phyloP scores from a whole-genome alignment of 1,140 invertebrate species.

The Dendrolimus punctatus region DNA sequence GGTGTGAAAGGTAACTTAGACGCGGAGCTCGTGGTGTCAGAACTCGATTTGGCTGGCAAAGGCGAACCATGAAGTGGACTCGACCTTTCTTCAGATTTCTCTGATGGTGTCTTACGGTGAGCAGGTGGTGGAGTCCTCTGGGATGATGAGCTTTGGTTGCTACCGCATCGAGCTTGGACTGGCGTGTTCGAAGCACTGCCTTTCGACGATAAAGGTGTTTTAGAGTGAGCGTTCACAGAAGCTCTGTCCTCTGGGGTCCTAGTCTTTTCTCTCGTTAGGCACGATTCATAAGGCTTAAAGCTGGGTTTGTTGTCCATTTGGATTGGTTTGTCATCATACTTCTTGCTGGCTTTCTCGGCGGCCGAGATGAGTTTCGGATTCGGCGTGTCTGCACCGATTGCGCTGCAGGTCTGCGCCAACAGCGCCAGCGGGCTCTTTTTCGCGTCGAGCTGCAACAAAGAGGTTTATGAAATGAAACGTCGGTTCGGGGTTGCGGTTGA shows the following conservation, averaged over 20 bases:
- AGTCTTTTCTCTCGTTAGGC: constrained; percentile 74
- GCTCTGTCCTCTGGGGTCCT: constrained; percentile 73
- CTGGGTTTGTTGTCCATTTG: constrained; percentile 75
- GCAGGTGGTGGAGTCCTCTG: constrained; percentile 70
- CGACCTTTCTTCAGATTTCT: constrained; percentile 65
- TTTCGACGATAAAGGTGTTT: constrained; percentile 71
- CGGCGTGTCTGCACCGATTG: constrained; percentile 91
- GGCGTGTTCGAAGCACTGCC: constrained; percentile 62
- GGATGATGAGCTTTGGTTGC: constrained; percentile 78
- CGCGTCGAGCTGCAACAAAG: constrained; percentile 90
- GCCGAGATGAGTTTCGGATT: constrained; percentile 80
- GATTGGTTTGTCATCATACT: constrained; percentile 70
- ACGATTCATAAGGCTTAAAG: constrained; percentile 82
- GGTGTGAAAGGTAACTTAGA: constrained; percentile 71
- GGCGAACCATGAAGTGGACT: constrained; percentile 62
- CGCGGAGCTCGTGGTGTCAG: constrained; percentile 51
- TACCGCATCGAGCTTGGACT: constrained; percentile 70
- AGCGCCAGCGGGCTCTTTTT: constrained; percentile 96
- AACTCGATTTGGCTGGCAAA: constrained; percentile 56
- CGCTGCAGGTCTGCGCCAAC: constrained; percentile 95
- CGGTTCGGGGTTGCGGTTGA: constrained; percentile 59
- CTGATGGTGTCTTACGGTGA: constrained; percentile 67
- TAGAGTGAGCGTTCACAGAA: constrained; percentile 68
- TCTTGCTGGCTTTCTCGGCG: constrained; percentile 77
- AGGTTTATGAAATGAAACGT: constrained; percentile 69